phyloP scores from a whole-genome alignment of 2,888 invertebrate genomes.

The Limnephilus lunatus region DNA sequence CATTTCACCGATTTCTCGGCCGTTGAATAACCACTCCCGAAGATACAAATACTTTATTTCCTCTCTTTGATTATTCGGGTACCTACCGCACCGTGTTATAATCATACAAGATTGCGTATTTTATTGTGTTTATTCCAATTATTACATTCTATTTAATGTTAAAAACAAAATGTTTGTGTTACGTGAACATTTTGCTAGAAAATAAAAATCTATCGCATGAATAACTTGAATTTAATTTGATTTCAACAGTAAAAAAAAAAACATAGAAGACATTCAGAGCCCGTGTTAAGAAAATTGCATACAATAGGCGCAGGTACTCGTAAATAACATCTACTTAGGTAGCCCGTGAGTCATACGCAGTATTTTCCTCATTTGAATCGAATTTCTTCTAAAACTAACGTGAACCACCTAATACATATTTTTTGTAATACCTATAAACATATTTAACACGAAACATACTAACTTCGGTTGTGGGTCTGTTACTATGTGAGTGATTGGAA shows the following conservation, averaged over 20 bases:
- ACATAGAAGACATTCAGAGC: neutral
- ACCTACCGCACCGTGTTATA: neutral
- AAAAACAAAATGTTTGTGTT: neutral
- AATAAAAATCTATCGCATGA: too few relatives aligned
- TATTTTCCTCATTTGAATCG: too few relatives aligned
- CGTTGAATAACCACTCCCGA: slow-evolving; percentile 16
- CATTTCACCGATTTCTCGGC: slow-evolving; percentile 31
- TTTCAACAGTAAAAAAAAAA: neutral
- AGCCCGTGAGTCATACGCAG: too few relatives aligned
- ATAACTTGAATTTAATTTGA: neutral
- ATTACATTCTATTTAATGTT: neutral
- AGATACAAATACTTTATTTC: neutral
- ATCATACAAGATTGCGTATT: neutral
- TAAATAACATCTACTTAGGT: too few relatives aligned
- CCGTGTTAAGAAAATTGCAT: neutral
- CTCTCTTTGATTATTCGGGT: slow-evolving; percentile 6
- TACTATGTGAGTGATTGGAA: too few relatives aligned
- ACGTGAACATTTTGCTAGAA: neutral
- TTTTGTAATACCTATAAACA: too few relatives aligned
- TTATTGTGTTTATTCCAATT: neutral
- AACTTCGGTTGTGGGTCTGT: too few relatives aligned
- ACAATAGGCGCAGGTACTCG: neutral
- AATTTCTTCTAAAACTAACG: too few relatives aligned
- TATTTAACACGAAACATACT: too few relatives aligned
- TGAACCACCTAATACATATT: too few relatives aligned